phyloP scores from a whole-genome alignment of 1,140 invertebrate genomes.

The Eufriesea mexicana region DNA sequence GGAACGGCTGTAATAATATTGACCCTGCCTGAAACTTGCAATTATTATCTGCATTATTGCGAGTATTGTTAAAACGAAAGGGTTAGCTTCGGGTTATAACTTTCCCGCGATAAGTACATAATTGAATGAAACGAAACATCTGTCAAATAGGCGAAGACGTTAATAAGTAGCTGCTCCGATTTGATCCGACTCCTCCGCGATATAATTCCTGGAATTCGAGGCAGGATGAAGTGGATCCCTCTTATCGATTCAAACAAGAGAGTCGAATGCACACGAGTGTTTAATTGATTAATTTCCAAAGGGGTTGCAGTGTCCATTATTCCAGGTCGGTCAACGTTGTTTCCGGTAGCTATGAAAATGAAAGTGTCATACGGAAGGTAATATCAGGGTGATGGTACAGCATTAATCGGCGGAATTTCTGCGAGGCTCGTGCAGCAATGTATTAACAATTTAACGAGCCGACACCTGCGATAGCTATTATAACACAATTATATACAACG shows the following conservation, averaged over 20 bases:
- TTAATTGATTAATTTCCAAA: slow-evolving; percentile 6
- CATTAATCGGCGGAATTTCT: slow-evolving; percentile 68
- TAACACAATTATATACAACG: slow-evolving; percentile 75
- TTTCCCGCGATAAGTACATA: no score
- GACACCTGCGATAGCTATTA: slow-evolving; percentile 78
- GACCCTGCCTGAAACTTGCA: slow-evolving; percentile 1
- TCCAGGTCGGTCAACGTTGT: neutral
- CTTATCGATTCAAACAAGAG: neutral
- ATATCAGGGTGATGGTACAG: slow-evolving; percentile 27
- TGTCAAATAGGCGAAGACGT: no score
- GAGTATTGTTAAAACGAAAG: neutral
- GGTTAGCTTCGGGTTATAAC: no score
- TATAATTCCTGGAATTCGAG: neutral
- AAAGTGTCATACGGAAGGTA: neutral
- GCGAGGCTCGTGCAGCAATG: slow-evolving; percentile 59
- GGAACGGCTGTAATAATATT: slow-evolving; percentile 35
- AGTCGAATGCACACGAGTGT: neutral
- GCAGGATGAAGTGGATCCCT: neutral
- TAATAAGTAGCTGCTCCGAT: no score
- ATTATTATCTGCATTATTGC: no score
- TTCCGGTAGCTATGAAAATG: slow-evolving; percentile 7
- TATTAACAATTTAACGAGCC: slow-evolving; percentile 78
- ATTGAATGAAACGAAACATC: neutral
- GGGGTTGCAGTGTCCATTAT: no score
- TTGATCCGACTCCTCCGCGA: neutral